Evolutionary conservation across 2,113 vertebrate genomes (phyloP).

Genomic region (Ophiodon elongatus): DNA sequence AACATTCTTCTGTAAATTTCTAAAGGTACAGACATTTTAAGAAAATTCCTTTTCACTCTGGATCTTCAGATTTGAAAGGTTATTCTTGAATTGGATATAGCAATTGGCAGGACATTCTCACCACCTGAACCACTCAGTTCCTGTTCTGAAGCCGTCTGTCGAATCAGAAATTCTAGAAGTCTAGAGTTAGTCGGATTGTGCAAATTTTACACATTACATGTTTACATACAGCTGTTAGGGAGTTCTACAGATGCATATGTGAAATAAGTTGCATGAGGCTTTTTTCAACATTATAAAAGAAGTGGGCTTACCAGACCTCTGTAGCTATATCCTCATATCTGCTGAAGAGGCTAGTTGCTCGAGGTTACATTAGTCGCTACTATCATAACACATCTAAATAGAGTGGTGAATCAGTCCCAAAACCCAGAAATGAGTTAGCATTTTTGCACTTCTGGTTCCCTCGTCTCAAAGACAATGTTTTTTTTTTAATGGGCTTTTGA

Average conservation of each 20-base stretch:
- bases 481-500: too few species aligned
- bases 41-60: background rate
- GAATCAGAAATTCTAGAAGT: background rate
- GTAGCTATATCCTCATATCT: background rate
- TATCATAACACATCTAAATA: too few species aligned
- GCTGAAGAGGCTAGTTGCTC: background rate
- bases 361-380: too few species aligned
- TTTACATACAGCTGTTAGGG: background rate
- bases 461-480: too few species aligned
- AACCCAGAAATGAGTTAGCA: too few species aligned
- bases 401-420: too few species aligned
- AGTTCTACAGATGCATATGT: too few species aligned
- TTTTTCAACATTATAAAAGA: too few species aligned
- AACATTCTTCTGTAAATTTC: constrained; percentile 7
- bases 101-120: background rate
- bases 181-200: background rate
- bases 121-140: background rate
- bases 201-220: background rate
- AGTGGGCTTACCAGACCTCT: too few species aligned
- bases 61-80: background rate
- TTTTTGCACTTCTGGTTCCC: too few species aligned
- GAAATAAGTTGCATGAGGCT: too few species aligned
- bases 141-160: background rate
- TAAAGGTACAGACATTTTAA: constrained; percentile 9
- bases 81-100: constrained; percentile 7